Evolutionary conservation across 2,888 invertebrate genomes (phyloP), one percentile per base, ranked within the genome.

Genomic region (Tetanocera ferruginea): DNA sequence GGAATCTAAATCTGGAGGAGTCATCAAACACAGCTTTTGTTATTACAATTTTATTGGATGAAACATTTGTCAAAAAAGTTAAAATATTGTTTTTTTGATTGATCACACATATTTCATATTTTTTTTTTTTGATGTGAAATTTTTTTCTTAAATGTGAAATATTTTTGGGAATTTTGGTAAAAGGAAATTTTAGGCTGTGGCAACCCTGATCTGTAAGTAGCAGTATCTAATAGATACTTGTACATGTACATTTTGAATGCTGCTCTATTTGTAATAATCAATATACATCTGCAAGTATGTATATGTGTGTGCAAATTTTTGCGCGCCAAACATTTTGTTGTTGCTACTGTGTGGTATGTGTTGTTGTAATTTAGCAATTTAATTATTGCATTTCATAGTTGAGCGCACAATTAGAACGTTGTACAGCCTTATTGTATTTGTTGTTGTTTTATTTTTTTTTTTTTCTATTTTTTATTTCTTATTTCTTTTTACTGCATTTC

Each of bases 341-440:
- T 43, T 74, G 74, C 25, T 51, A 28, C 19, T 60, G 14, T n/a
- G 14, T 9, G 31, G 34, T 14, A 9, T 75, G 37, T 62, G 52
- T 64, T 76, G 71, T 76, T 76, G 76, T 78, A 78, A 76, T 78
- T 78, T 76, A 72, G 73, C 76, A 78, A 78, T 78, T 78, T 78
- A 78, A 78, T 78, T 78, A 78, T 76, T 78, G 76, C 78, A 78
- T 76, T 78, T 78, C 78, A 78, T 76, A 78, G 76, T 76, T 69
- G 76, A 78, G 73, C 78, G 78, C 66, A 72, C 78, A 78, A 76
- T 78, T 78, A 78, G 78, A 78, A 78, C 78, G 67, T 71, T 71
- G 25, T 57, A 31, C 2, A 4, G 23, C n/a, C 19, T 71, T 72
- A 6, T 66, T 66, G n/a, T 62, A 49, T 11, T 51, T 43, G 43